A percentile compares a stretch with the other conserved stretches of the same genome.
Evolutionary conservation across 2,888 invertebrate genomes (phyloP).

Genomic region (Polylopha cassiicola): DNA sequence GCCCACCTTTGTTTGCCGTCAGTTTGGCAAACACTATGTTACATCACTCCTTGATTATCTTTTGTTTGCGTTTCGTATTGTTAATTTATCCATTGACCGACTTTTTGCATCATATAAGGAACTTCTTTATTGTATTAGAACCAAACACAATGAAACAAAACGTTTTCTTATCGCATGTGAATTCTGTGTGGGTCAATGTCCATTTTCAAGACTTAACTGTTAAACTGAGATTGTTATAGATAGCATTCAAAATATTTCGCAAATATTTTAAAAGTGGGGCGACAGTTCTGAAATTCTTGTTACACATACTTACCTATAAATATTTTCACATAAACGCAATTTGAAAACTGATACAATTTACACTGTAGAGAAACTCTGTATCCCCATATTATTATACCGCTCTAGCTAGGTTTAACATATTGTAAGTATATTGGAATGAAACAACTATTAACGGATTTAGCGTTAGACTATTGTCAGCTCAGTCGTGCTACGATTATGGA

Average conservation of each 20-base stretch:
- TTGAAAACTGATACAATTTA: too few relatives aligned
- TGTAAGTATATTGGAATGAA: too few relatives aligned
- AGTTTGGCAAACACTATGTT: constrained; percentile 32
- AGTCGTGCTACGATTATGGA: too few relatives aligned
- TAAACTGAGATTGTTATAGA: constrained; percentile 12
- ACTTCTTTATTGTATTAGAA: constrained; percentile 30
- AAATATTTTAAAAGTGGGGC: too few relatives aligned
- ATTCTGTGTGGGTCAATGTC: constrained; percentile 19
- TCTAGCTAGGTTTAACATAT: too few relatives aligned
- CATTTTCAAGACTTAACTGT: constrained; percentile 21
- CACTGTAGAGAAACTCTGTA: constrained; percentile 5
- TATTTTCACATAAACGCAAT: too few relatives aligned
- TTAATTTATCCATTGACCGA: constrained; percentile 55
- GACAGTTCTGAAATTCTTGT: too few relatives aligned
- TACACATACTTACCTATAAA: too few relatives aligned
- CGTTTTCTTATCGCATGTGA: constrained; percentile 22
- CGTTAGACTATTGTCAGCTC: too few relatives aligned
- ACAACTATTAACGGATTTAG: too few relatives aligned
- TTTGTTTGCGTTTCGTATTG: constrained; percentile 54
- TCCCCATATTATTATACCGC: constrained; percentile 8
- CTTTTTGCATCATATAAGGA: constrained; percentile 42
- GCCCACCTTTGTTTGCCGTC: constrained; percentile 31
- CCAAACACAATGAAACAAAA: constrained; percentile 25
- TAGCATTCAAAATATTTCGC: constrained; percentile 3
- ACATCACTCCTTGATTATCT: constrained; percentile 48